These are phyloP conservation scores for Harpegnathos saltator DNA, from an alignment of 1,140 invertebrate species.

Conservation along the genomic window DNA sequence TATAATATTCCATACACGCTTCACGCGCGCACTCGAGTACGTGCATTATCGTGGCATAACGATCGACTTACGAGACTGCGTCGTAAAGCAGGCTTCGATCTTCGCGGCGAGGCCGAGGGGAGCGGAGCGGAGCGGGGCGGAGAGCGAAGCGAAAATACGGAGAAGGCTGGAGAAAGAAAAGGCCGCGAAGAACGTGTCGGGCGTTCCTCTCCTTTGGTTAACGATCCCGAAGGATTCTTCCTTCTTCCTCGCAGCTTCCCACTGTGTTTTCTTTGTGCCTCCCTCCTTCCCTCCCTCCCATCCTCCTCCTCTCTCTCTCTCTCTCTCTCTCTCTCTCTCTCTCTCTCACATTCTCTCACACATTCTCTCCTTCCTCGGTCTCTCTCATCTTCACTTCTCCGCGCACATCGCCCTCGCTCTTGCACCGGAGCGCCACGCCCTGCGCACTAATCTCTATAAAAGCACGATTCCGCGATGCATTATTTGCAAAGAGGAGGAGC, in stretches of 20 bases:
- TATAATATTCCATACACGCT: conserved; percentile 47
- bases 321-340: not conserved
- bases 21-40: not conserved
- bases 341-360: not conserved
- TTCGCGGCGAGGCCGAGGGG: conserved; percentile 19
- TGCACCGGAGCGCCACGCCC: conserved; percentile 23
- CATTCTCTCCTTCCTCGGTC: not conserved
- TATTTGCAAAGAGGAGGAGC: conserved; percentile 6
- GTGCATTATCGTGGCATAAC: conserved; percentile 34
- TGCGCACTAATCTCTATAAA: conserved; percentile 8
- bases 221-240: conserved; percentile 24
- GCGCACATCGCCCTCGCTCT: conserved; percentile 7
- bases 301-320: conserved; percentile 20
- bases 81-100: conserved; percentile 53
- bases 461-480: not conserved
- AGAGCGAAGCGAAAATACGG: conserved; percentile 25
- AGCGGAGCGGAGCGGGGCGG: no score
- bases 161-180: conserved; percentile 35
- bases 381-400: conserved; percentile 14
- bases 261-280: no score
- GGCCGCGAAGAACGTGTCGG: conserved; percentile 4
- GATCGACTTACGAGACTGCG: conserved; percentile 45
- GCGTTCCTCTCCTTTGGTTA: conserved; percentile 7
- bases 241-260: not conserved
- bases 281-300: no score